Conservation (phyloP, 2,888 invertebrate species). For the Cephus sareptanus region DNA sequence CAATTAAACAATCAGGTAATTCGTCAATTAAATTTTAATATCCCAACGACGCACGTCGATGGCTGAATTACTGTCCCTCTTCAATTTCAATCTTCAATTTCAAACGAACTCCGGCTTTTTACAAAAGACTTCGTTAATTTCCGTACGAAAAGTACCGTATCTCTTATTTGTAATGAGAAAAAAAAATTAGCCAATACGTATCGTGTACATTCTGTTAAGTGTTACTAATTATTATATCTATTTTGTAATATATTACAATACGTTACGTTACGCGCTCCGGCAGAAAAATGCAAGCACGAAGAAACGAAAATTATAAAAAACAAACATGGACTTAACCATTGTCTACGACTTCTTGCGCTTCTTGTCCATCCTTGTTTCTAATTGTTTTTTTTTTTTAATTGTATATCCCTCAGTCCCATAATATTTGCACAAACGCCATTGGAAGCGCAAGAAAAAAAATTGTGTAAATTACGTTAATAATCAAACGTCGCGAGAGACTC, state of each 20-base stretch:
- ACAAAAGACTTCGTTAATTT: too few species aligned
- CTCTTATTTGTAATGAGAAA: conserved; percentile 2
- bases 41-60: too few species aligned
- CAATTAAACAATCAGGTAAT: background rate
- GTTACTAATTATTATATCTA: conserved; percentile 53
- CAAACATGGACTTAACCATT: background rate
- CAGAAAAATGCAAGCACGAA: background rate
- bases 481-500: conserved; percentile 34
- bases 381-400: background rate
- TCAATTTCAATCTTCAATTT: too few species aligned
- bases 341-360: too few species aligned
- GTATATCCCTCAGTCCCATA: background rate
- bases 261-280: background rate
- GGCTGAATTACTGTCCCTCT: too few species aligned
- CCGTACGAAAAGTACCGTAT: background rate
- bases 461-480: conserved; percentile 5
- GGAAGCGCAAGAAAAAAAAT: background rate
- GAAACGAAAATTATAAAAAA: background rate
- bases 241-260: conserved; percentile 41
- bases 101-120: too few species aligned
- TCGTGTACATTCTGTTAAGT: conserved; percentile 56
- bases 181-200: conserved; percentile 40
- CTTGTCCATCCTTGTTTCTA: too few species aligned
- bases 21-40: too few species aligned
- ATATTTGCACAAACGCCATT: background rate